Base-by-base conservation (phyloP, 2,888 invertebrate species). In the Criorhina ranunculi region DNA sequence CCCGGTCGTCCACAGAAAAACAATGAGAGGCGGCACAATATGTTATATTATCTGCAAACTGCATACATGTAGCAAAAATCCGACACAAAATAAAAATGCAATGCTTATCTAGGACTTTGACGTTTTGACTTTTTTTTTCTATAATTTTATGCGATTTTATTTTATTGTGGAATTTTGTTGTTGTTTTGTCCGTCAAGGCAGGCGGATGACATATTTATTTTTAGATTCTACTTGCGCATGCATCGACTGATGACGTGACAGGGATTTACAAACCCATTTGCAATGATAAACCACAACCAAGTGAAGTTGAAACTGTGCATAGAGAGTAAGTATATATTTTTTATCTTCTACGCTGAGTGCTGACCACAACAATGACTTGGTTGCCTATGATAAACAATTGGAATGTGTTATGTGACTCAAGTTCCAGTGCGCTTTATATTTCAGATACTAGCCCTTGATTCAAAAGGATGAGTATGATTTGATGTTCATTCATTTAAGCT, bases 171-270 rank as follows among this genome's bases (percentile, higher is more conserved):
- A n/a, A 57, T 5, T 24, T 69, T 44, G 33, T 55, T 33, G 3
- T 35, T 5, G 3, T n/a, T 37, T n/a, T 37, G 3, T 37, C n/a
- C 37, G 6, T 8, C 49, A 24, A 49, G 19, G 3, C 57, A 57
- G 15, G 59, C 70, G 51, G 59, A 60, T 70, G 70, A 70, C 73
- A 73, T 73, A 73, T 64, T 64, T 73, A 73, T 73, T 73, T 73
- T 73, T 53, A 55, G 62, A 73, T 40, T 73, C 33, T 51, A 64
- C 29, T 53, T 62, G 62, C 19, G 24, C 31, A 31, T 53, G 19
- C 46, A 62, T 29, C 35, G n/a, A 31, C 19, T 55, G 62, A 55
- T 73, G 73, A 62, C 62, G 73, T 64, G 64, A 62, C 44, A 15
- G 33, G 49, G 46, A 37, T 31, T 46, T 35, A 51, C 59, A 72